A percentile compares a stretch with the other conserved stretches of the same genome.
phyloP scores from a whole-genome alignment of 2,113 vertebrate genomes.

The Myxocyprinus asiaticus region DNA sequence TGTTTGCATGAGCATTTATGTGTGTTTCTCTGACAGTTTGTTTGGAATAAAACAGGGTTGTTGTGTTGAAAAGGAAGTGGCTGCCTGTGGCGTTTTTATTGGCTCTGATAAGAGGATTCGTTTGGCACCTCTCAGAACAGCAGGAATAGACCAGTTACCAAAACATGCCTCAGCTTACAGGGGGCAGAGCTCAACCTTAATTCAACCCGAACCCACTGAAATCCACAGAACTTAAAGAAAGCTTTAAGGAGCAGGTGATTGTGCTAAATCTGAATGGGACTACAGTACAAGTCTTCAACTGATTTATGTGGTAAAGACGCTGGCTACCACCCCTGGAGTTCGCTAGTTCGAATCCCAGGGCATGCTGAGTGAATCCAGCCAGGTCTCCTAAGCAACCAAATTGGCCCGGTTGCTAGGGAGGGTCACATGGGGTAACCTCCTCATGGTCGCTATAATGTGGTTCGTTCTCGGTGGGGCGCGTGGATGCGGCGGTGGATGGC shows the following conservation, averaged over 20 bases:
- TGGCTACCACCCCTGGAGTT: no score
- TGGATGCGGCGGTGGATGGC: no score
- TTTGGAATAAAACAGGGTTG: conserved; percentile 61
- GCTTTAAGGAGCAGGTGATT: not conserved
- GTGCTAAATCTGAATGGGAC: no score
- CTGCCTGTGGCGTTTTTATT: conserved; percentile 73
- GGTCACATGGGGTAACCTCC: no score
- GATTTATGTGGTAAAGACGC: no score
- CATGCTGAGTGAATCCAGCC: no score
- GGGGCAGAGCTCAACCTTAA: not conserved
- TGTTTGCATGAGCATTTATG: not conserved
- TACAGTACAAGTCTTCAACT: not conserved
- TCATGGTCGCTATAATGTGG: no score
- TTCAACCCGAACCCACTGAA: not conserved
- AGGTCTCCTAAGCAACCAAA: no score
- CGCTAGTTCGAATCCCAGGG: no score
- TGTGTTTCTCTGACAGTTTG: conserved; percentile 47
- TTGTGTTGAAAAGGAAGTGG: conserved; percentile 67
- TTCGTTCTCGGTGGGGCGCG: no score
- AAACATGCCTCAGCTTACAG: conserved; percentile 69
- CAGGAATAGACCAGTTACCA: conserved; percentile 75
- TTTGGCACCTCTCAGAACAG: conserved; percentile 78
- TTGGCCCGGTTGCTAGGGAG: no score
- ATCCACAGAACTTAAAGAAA: not conserved
- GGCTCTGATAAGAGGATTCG: conserved; percentile 78